Evolutionary conservation across 92 coral and sea anemone species (phyloP), one percentile per base, ranked within the genome.

Genomic region (Pocillopora grandis): DNA sequence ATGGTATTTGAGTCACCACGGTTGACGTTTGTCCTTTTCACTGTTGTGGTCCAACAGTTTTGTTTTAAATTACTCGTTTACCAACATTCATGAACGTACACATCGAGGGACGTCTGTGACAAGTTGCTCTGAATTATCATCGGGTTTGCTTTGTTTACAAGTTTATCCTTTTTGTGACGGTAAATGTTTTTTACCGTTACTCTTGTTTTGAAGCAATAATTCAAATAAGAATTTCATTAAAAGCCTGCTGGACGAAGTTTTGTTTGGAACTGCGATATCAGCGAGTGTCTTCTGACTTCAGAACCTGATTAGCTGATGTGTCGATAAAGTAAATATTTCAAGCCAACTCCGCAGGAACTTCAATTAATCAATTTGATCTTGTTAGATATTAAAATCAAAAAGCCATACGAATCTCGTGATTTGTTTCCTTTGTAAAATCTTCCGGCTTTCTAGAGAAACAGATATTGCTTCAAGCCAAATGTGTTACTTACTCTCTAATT

Each of bases 121-220:
- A 42, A 42, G 52, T 3, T 3, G 52, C 5, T 42, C 52, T 42
- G 52, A 42, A 3, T 42, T 42, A 42, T 42, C 35, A 58, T 57
- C 19, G 17, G 42, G 68, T 60, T 52, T 31, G 33, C 72, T 64
- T 78, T 78, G 82, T 78, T 64, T 78, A 63, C 72, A 21, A 63
- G 64, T 78, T 65, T 12, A 65, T 20, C 37, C 60, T 57, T 65
- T 48, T 65, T 76, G 80, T 19, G 10, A 60, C 19, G 57, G 57
- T 61, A 2, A 61, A 37, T n/a, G 12, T 60, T 60, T 78, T 78
- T 48, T 42, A n/a, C 42, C 64, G 55, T 48, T 78, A 59, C 82
- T 15, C 19, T 65, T 55, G n/a, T 31, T 60, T 78, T 63, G 18
- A 31, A 78, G 82, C 73, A 13, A 12, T 20, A 63, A 20, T 9